A percentile compares a stretch with the other conserved stretches of the same genome.
These are phyloP conservation scores for Chelon auratus DNA, from an alignment of 2,797 vertebrate species.

Conservation along the genomic window DNA sequence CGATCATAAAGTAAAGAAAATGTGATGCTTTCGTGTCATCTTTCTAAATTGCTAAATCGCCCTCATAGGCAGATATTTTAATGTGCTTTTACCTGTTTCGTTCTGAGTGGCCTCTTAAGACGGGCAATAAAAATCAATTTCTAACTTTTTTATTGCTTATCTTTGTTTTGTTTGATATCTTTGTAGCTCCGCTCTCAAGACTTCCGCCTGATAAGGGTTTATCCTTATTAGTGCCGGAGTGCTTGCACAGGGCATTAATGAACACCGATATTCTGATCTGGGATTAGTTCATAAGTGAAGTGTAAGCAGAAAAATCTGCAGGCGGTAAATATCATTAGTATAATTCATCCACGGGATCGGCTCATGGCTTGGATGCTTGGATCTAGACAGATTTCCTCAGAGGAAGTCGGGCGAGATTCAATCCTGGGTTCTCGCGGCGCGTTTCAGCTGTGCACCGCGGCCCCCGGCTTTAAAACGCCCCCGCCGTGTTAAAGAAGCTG, in stretches of 20 bases:
- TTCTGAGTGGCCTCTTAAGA: neutral
- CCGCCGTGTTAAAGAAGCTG: neutral
- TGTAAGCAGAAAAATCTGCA: conserved; percentile 24
- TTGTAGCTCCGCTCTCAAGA: neutral
- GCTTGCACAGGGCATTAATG: neutral
- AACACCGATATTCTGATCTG: conserved; percentile 10
- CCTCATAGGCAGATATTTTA: neutral
- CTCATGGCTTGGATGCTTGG: neutral
- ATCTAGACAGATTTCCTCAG: neutral
- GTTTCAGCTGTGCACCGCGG: conserved; percentile 19
- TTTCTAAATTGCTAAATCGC: neutral
- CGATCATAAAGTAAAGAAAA: conserved; percentile 21
- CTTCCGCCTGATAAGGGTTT: conserved; percentile 11
- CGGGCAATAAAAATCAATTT: conserved; percentile 5
- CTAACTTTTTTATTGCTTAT: conserved; percentile 8
- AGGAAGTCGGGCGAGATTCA: neutral
- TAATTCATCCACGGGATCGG: neutral
- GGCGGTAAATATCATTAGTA: conserved; percentile 12
- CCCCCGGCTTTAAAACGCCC: conserved; percentile 21
- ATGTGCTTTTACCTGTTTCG: neutral
- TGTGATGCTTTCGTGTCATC: neutral
- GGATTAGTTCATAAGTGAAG: conserved; percentile 31
- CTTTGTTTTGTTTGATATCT: neutral
- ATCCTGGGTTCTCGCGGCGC: conserved; percentile 2
- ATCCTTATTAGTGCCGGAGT: conserved; percentile 18